These are phyloP conservation scores for Colistium nudipinnis DNA, from an alignment of 2,113 vertebrate genomes.

Conservation along the genomic window DNA sequence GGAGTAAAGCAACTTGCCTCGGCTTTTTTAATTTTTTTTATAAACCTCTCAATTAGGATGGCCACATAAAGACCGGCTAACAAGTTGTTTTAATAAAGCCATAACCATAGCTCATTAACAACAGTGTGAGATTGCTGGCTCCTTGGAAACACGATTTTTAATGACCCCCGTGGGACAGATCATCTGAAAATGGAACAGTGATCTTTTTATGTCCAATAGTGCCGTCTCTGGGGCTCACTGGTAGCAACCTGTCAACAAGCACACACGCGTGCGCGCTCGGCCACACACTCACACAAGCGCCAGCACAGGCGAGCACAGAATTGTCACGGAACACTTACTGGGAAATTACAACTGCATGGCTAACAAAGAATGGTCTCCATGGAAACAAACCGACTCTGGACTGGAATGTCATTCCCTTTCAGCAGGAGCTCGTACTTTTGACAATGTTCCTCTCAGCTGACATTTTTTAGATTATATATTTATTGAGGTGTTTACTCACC, in stretches of 20 bases:
- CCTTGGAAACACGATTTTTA: slow-evolving; percentile 75
- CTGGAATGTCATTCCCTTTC: slow-evolving; percentile 35
- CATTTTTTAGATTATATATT: neutral
- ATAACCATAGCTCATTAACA: slow-evolving; percentile 74
- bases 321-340: slow-evolving; percentile 19
- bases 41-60: slow-evolving; percentile 26
- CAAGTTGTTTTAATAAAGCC: slow-evolving; percentile 76
- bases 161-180: slow-evolving; percentile 77
- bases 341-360: slow-evolving; percentile 47
- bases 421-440: slow-evolving; percentile 15
- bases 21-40: slow-evolving; percentile 3
- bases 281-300: neutral
- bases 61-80: slow-evolving; percentile 56
- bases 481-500: neutral
- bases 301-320: neutral
- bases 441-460: slow-evolving; percentile 1
- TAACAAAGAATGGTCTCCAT: slow-evolving; percentile 59
- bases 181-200: slow-evolving; percentile 78
- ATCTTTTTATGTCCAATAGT: slow-evolving; percentile 71
- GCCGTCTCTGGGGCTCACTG: slow-evolving; percentile 58
- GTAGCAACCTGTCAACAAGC: slow-evolving; percentile 42
- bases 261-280: neutral
- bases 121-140: slow-evolving; percentile 53
- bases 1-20: neutral
- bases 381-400: slow-evolving; percentile 55